These are phyloP conservation scores for Seriola aureovittata DNA, from an alignment of 2,113 vertebrate genomes.

Conservation along the genomic window DNA sequence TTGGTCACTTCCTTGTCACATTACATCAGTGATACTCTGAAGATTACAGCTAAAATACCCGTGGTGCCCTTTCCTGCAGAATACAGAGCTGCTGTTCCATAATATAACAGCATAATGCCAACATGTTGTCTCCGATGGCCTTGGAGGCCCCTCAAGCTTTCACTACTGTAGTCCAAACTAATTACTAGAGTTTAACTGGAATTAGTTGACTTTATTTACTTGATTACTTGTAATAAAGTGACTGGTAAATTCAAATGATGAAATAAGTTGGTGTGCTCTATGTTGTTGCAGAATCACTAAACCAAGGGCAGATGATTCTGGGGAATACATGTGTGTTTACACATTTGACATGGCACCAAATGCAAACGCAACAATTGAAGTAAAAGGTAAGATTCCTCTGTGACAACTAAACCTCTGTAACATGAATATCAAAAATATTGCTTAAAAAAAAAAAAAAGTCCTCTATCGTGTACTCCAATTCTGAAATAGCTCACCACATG, in stretches of 20 bases:
- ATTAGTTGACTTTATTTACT: conserved; percentile 37
- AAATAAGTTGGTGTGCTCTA: conserved; percentile 47
- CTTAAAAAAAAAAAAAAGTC: background rate
- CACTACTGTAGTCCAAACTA: conserved; percentile 44
- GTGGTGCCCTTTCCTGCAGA: conserved; percentile 62
- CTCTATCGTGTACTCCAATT: conserved; percentile 4
- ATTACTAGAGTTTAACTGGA: conserved; percentile 53
- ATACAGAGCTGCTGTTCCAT: conserved; percentile 48
- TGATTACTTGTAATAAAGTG: conserved; percentile 21
- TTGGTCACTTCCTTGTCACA: conserved; percentile 82
- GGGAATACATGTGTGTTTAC: conserved; percentile 97
- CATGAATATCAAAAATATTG: background rate
- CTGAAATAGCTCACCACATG: background rate
- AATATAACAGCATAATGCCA: conserved; percentile 58
- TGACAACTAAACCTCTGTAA: background rate
- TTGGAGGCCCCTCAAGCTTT: conserved; percentile 31
- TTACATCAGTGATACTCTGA: conserved; percentile 69
- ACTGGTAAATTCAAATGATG: conserved; percentile 12
- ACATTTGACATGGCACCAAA: conserved; percentile 90
- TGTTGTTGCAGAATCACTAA: conserved; percentile 89
- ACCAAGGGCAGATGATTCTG: conserved; percentile 93
- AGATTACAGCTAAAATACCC: conserved; percentile 73
- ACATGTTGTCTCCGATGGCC: conserved; percentile 39
- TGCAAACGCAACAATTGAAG: conserved; percentile 97
- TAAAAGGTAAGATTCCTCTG: conserved; percentile 90